Evolutionary conservation across 2,113 vertebrate genomes (phyloP), one percentile per base, ranked within the genome.

Genomic region (Ceyx margarethae): DNA sequence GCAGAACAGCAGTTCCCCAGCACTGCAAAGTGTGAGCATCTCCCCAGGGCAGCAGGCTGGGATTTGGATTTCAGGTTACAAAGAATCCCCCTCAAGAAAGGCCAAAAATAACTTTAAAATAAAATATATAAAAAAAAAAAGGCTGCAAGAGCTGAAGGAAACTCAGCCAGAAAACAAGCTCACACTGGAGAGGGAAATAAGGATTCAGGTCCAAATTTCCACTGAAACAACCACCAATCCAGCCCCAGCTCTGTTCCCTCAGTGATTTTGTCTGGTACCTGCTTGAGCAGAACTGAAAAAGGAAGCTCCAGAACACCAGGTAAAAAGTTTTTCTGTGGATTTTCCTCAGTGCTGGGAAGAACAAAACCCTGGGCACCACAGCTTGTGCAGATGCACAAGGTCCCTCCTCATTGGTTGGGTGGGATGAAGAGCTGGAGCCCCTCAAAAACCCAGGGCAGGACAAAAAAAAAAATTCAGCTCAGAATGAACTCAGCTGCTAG

Each of bases 121-220:
- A 35, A 29, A 65, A 31, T 67, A 48, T 1, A 31, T 15, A 15
- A 5, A 22, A 5, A n/a, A 26, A 31, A 11, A 71, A 56, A 57
- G 51, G 8, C 20, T 77, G 29, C 7, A 89, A 80, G 66, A 26
- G 9, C 21, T 50, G 54, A 58, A 73, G 45, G 31, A 86, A 83
- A 85, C 23, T 80, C 61, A 46, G 29, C 57, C 73, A 91, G 71
- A 69, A 90, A 51, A 85, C 58, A 66, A 18, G 2, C 40, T 69
- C 37, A 40, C 13, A 68, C 42, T 2, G 0, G 17, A 67, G 20
- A 6, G 18, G 21, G 40, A 84, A 95, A 72, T 23, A 73, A 61
- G 42, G 43, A 87, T 37, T 61, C 17, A 21, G 25, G n/a, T 75
- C 76, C 86, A 93, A 62, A 88, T 91, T 91, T 93, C 89, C 54